Base-by-base conservation (phyloP, 2,113 vertebrate species). In the Colaptes auratus region DNA sequence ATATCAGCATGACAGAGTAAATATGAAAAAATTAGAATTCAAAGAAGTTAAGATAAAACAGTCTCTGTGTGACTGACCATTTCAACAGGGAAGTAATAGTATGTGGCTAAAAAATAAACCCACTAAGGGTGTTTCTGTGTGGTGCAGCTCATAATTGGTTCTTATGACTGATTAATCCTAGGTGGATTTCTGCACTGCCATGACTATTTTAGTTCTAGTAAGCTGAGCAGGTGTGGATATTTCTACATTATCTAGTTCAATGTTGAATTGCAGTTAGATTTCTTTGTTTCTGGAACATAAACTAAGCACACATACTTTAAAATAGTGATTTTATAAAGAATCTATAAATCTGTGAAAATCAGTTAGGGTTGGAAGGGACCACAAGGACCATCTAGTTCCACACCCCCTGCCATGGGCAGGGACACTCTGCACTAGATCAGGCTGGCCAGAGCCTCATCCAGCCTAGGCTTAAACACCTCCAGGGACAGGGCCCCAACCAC, bases 241-340 rank as follows among this genome's bases (percentile, higher is more conserved):
- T 76, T 59, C 8, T 78, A 48, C 25, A 28, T 31, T 35, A 12
- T 31, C 30, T 10, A 18, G 23, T 77, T 85, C 56, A 78, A 8
- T 74, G 15, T 10, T 82, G 44, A 82, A 60, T 44, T 82, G 10
- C 16, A 28, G 36, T 21, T 69, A 24, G 36, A 55, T 64, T 77
- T 64, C 19, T 56, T 31, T 61, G 6, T 59, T 69, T 65, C 35
- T 60, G 31, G 23, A 72, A 60, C 5, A 67, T 60, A 55, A 55
- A 79, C 15, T 1, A 2, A 18, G 17, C 13, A 46, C 3, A 17
- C 0, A 10, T 25, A 35, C 60, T 44, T 67, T 59, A 3, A 9
- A 30, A 69, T 30, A 28, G 28, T 69, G 59, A 33, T 67, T 78
- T 46, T 11, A 11, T 82, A 77, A 53, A 53, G 18, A 42, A 86